Evolutionary conservation across 2,888 invertebrate genomes (phyloP), one percentile per base, ranked within the genome.

Genomic region (Eupithecia subfuscata): DNA sequence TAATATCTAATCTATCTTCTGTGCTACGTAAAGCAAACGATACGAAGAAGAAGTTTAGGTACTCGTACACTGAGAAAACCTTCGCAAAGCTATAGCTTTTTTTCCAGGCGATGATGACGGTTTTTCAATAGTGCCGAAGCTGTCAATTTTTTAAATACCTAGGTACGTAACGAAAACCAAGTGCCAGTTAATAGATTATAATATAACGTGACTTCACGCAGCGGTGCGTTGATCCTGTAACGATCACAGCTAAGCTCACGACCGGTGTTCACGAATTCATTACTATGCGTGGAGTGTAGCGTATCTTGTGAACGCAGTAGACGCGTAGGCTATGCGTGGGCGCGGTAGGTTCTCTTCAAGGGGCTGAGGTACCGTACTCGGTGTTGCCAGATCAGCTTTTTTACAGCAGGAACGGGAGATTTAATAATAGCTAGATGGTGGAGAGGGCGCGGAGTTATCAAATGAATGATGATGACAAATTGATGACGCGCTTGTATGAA

Each of bases 321-420:
- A 86, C 87, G 89, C 88, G 91, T 91, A 90, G 90, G 90, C 87
- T 84, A 82, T 86, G 89, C 89, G 91, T 90, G 89, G 90, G 90
- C 84, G 88, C 85, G 83, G 81, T 78, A 78, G 80, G 73, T 79
- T 73, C 77, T 72, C 77, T 56, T 78, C 77, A 78, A 80, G 79
- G 78, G 82, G 77, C 82, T 68, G 78, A 73, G 70, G 77, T 77
- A 77, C 77, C 77, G 77, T 77, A 74, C 73, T 73, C 48, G 69
- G 73, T 79, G 82, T 75, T 77, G 75, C 78, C 69, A 73, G 60
- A 75, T 75, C 80, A 67, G 1, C 6, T 6, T 6, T 63, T 52
- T 69, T 14, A 14, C n/a, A 16, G 65, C 12, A 7, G 43, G 18
- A 56, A 40, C 1, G 37, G 37, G 69, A 43, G 40, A 40, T 64